Evolutionary conservation across 1,140 invertebrate genomes (phyloP).

Genomic region (Ceratosolen fusciceps): DNA sequence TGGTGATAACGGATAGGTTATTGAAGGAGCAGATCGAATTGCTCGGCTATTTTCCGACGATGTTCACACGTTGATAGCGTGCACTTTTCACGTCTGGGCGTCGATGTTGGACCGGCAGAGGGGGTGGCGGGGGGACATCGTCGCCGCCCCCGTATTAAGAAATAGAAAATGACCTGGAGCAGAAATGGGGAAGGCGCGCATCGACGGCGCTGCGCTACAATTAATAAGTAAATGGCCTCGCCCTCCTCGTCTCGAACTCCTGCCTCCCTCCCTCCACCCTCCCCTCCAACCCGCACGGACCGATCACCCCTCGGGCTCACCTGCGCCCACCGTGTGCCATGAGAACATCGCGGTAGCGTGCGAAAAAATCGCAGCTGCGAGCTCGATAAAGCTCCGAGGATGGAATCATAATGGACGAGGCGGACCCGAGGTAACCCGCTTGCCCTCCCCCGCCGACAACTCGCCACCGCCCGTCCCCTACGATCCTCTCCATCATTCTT

Average conservation of each 20-base stretch:
- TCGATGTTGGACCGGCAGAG: neutral
- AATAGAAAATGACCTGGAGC: slow-evolving; percentile 45
- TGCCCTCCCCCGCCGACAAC: too few relatives aligned
- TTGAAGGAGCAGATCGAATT: slow-evolving; percentile 2
- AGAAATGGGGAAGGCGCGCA: slow-evolving; percentile 21
- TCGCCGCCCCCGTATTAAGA: slow-evolving; percentile 23
- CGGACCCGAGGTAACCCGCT: neutral
- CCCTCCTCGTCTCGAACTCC: neutral
- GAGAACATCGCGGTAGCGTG: slow-evolving; percentile 14
- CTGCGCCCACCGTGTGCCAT: too few relatives aligned
- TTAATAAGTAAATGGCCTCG: slow-evolving; percentile 48
- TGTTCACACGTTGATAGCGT: slow-evolving; percentile 48
- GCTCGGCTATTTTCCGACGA: slow-evolving; percentile 15
- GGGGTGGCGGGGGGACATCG: neutral
- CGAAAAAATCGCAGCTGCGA: neutral
- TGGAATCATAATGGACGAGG: slow-evolving; percentile 13
- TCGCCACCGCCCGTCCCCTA: neutral
- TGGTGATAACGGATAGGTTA: too few relatives aligned
- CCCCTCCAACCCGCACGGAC: neutral
- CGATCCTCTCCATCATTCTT: slow-evolving; percentile 18
- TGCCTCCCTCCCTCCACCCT: too few relatives aligned
- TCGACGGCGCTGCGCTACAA: slow-evolving; percentile 37
- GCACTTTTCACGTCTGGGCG: slow-evolving; percentile 2
- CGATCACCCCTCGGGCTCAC: neutral
- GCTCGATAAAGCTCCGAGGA: neutral